Evolutionary conservation across 2,113 vertebrate species (phyloP), one percentile per base, ranked within the genome.

Genomic region (rabbit (Oryctolagus cuniculus)): DNA sequence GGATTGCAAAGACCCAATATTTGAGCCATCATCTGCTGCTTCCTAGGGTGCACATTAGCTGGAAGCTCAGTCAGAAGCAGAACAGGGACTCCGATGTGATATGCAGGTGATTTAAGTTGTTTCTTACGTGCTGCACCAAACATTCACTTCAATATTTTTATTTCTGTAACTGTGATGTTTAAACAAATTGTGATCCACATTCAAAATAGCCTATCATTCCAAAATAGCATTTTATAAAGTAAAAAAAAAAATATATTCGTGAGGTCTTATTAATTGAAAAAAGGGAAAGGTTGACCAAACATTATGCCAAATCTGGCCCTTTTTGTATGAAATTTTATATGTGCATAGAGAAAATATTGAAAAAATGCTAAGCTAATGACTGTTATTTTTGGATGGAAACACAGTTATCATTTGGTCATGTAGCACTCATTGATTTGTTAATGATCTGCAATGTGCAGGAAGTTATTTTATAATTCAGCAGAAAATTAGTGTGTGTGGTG

Each of bases 391-490:
- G 34, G 17, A 10, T 72, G 27, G 79, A 67, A 79, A 10, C 89
- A 66, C 49, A 38, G 38, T 25, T 69, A 51, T 80, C 3, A 87
- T 51, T 75, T 91, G 69, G 36, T 3, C 17, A 49, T 91, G 49
- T 22, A 44, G 51, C 73, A 74, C 64, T 78, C 31, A 66, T 44
- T 44, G 44, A 66, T 80, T 89, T 92, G 66, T 79, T 29, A 85
- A 66, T 31, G 10, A 77, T 55, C 63, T 75, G 29, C 2, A 64
- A 12, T 82, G 10, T 64, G 55, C 58, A 78, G 49, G 22, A 27
- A 75, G 27, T 85, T 73, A 31, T 88, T 92, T 95, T 83, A 85
- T 69, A n/a, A 49, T 64, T n/a, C 82, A 87, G n/a, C n/a, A 93
- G 31, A 67, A 87, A 93, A 90, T 38, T 87, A 53, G 34, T n/a